These are phyloP conservation scores for Polia nebulosa DNA, from an alignment of 2,888 invertebrate species.

Conservation along the genomic window DNA sequence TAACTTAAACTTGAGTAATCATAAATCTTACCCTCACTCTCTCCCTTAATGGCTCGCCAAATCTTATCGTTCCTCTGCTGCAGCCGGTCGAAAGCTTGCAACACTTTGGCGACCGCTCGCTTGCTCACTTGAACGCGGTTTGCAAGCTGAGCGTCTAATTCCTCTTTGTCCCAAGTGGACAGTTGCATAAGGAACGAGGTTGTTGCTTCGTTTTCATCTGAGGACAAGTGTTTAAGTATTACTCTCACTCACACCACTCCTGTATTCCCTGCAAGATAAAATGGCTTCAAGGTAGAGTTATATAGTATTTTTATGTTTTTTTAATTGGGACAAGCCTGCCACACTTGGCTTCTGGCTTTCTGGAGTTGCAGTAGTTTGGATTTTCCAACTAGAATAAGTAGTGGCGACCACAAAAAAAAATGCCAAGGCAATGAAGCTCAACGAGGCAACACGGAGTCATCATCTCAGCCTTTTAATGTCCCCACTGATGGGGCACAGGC, in stretches of 20 bases:
- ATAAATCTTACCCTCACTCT: constrained; percentile 91
- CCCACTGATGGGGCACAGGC: no score
- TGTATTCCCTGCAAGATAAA: neutral
- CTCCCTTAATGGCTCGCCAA: constrained; percentile 96
- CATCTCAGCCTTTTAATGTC: no score
- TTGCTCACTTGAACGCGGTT: constrained; percentile 99
- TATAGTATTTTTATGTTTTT: no score
- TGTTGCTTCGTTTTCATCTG: constrained; percentile 98
- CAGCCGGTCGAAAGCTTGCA: constrained; percentile 98
- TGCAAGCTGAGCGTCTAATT: constrained; percentile 98
- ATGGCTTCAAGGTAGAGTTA: neutral
- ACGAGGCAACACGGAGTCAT: no score
- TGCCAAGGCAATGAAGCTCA: no score
- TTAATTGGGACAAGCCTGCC: no score
- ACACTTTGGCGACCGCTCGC: constrained; percentile 98
- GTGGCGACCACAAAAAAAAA: no score
- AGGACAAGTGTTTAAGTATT: constrained; percentile 61
- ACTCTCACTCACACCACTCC: neutral
- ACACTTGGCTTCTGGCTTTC: no score
- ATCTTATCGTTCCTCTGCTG: constrained; percentile 99
- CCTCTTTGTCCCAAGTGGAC: constrained; percentile 99
- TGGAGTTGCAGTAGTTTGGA: no score
- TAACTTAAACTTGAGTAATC: no score
- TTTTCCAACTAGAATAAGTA: no score
- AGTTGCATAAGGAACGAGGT: constrained; percentile 98